phyloP scores from a whole-genome alignment of 2,797 vertebrate species.

The Falco rusticolus region DNA sequence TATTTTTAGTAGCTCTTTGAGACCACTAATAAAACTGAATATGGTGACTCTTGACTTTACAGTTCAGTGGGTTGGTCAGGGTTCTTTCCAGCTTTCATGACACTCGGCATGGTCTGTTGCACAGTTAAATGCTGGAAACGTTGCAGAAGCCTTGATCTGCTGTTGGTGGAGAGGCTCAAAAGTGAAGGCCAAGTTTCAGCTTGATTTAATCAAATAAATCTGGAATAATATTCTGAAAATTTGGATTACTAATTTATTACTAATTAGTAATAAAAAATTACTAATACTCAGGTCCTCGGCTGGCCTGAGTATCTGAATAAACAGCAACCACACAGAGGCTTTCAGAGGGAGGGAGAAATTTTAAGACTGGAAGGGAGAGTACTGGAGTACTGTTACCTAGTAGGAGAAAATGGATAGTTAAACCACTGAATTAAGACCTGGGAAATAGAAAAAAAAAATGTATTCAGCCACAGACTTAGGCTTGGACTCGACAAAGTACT shows the following conservation, averaged over 20 bases:
- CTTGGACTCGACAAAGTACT: background rate
- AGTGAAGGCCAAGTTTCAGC: background rate
- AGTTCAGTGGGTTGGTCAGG: background rate
- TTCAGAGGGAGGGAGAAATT: background rate
- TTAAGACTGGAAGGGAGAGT: background rate
- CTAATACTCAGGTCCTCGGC: background rate
- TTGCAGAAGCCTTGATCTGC: background rate
- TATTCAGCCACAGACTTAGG: background rate
- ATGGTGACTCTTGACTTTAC: background rate
- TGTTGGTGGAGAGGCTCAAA: background rate
- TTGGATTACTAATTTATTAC: background rate
- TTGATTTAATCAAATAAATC: background rate
- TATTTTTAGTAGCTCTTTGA: background rate
- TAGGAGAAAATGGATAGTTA: background rate
- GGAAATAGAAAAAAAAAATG: background rate
- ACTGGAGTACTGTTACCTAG: background rate
- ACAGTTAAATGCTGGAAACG: background rate
- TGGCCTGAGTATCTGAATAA: background rate
- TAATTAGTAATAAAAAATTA: no score
- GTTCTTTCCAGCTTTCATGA: background rate
- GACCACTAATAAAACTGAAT: background rate
- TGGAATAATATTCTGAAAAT: background rate
- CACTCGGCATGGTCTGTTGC: background rate
- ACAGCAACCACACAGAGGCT: background rate
- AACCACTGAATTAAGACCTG: background rate